These are phyloP conservation scores for Eilema sororculum DNA, from an alignment of 2,888 invertebrate genomes.

Conservation along the genomic window DNA sequence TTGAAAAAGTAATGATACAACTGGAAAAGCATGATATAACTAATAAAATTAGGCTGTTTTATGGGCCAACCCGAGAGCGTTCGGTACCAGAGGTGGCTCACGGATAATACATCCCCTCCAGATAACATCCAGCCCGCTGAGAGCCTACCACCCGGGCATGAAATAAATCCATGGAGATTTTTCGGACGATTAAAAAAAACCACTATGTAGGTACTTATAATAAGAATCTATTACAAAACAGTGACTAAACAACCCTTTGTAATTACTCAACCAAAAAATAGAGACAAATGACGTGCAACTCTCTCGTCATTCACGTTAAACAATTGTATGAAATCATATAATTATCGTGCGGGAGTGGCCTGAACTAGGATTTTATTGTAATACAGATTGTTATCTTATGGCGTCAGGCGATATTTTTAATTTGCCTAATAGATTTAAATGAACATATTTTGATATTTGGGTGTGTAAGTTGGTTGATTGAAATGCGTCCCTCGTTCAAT, in stretches of 20 bases:
- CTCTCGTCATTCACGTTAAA: slow-evolving; percentile 56
- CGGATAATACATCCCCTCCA: no score
- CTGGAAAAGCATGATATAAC: no score
- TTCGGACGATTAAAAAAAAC: no score
- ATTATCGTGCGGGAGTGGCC: slow-evolving; percentile 40
- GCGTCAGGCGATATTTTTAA: slow-evolving; percentile 64
- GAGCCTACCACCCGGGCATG: no score
- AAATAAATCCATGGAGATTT: no score
- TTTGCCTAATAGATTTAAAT: slow-evolving; percentile 77
- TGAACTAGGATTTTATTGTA: slow-evolving; percentile 53
- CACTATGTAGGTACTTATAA: no score
- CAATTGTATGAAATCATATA: slow-evolving; percentile 52
- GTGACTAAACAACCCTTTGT: slow-evolving; percentile 45
- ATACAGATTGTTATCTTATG: slow-evolving; percentile 64
- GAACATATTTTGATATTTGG: slow-evolving; percentile 42
- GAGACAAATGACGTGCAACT: slow-evolving; percentile 62
- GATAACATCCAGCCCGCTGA: no score
- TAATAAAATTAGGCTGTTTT: no score
- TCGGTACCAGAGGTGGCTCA: no score
- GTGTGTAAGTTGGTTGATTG: slow-evolving; percentile 27
- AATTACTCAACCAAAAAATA: slow-evolving; percentile 49
- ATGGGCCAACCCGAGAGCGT: no score
- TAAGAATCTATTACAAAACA: slow-evolving; percentile 30
- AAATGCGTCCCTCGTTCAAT: slow-evolving; percentile 13
- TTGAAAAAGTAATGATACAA: no score